Conservation (phyloP, 2,113 vertebrate species). For the Tretioscincus oriximinensis region DNA sequence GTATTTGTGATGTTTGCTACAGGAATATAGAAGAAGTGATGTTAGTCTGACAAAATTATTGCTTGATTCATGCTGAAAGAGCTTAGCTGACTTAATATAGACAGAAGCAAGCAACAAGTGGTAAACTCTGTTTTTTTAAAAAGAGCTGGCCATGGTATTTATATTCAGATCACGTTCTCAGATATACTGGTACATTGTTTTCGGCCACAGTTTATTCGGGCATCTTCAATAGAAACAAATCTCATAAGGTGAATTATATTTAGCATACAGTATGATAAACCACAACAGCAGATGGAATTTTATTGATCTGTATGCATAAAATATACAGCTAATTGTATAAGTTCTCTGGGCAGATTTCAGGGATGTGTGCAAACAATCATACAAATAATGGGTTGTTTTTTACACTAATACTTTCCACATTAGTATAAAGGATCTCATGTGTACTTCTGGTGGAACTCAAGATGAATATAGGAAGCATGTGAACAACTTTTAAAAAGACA, state of each 20-base stretch:
- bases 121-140: constrained; percentile 44
- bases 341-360: not conserved
- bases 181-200: not conserved
- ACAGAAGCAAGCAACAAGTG: constrained; percentile 7
- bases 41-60: constrained; percentile 41
- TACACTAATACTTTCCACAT: too few relatives aligned
- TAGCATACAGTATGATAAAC: not conserved
- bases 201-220: constrained; percentile 6
- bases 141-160: constrained; percentile 45
- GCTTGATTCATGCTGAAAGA: constrained; percentile 21
- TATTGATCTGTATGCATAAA: not conserved
- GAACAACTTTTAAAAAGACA: too few relatives aligned
- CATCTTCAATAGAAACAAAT: constrained; percentile 34
- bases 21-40: constrained; percentile 26
- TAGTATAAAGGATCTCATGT: too few relatives aligned
- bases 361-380: too few relatives aligned
- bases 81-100: constrained; percentile 27
- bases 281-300: not conserved
- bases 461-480: too few relatives aligned
- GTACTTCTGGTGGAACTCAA: too few relatives aligned
- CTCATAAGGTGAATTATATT: constrained; percentile 9
- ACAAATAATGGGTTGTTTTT: too few relatives aligned
- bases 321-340: not conserved
- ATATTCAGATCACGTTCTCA: not conserved
- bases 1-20: constrained; percentile 14